These are phyloP conservation scores for Cariama cristata DNA, from an alignment of 2,113 vertebrate genomes.

Conservation along the genomic window DNA sequence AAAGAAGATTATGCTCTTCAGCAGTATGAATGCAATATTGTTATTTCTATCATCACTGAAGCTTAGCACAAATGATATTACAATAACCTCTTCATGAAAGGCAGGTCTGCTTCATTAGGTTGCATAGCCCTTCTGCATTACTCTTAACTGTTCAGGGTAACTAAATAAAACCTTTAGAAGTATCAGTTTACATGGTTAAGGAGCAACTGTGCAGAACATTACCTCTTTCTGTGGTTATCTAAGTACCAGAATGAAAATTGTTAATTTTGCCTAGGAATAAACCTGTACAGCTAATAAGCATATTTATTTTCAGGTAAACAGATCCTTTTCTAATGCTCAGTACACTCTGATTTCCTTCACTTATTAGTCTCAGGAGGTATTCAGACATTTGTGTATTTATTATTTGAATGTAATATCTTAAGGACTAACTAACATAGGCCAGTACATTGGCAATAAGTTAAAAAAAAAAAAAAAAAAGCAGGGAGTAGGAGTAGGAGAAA, in stretches of 20 bases:
- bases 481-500: neutral
- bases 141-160: neutral
- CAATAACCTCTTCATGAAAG: neutral
- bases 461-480: neutral
- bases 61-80: neutral
- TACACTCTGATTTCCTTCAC: neutral
- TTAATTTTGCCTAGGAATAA: neutral
- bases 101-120: neutral
- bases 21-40: neutral
- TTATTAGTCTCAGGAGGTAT: neutral
- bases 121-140: neutral
- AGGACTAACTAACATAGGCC: neutral
- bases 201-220: neutral
- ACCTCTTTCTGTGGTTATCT: neutral
- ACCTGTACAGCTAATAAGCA: neutral
- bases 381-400: neutral
- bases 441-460: neutral
- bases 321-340: neutral
- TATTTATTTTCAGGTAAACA: neutral
- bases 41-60: neutral
- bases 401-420: neutral
- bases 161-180: neutral
- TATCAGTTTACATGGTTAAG: neutral
- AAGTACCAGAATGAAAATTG: neutral
- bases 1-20: neutral